These are phyloP conservation scores for Melanostigma gelatinosum DNA, from an alignment of 2,113 vertebrate genomes.

Conservation along the genomic window DNA sequence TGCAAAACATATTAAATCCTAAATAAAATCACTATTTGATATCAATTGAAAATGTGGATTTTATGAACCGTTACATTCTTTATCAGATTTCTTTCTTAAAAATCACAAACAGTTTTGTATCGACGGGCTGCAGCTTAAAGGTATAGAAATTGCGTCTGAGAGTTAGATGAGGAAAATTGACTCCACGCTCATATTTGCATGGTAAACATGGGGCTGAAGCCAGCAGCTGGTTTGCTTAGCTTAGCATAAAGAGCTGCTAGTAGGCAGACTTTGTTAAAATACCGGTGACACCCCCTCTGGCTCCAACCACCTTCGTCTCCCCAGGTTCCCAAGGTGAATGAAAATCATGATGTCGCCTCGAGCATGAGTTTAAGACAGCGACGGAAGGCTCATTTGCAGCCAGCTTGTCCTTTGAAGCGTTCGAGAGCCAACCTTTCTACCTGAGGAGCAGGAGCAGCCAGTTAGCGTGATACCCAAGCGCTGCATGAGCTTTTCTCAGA, in stretches of 20 bases:
- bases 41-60: background rate
- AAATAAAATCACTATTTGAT: background rate
- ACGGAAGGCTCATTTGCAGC: slow-evolving; percentile 37
- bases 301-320: slow-evolving; percentile 5
- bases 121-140: background rate
- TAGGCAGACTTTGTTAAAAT: background rate
- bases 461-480: slow-evolving; percentile 38
- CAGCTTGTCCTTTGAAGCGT: slow-evolving; percentile 51
- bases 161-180: background rate
- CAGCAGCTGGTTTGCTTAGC: background rate
- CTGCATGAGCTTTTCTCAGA: slow-evolving; percentile 31
- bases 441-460: slow-evolving; percentile 53
- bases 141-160: background rate
- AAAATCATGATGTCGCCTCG: slow-evolving; percentile 30
- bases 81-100: background rate
- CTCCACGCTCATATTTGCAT: background rate
- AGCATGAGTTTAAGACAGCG: slow-evolving; percentile 26
- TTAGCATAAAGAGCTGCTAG: background rate
- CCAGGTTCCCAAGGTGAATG: slow-evolving; percentile 48
- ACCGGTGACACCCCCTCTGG: background rate
- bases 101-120: background rate
- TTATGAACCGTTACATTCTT: background rate
- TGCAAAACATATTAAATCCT: background rate
- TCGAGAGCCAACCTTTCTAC: slow-evolving; percentile 51
- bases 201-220: background rate